These are phyloP conservation scores for Galbula dea DNA, from an alignment of 2,113 vertebrate genomes.

Conservation along the genomic window DNA sequence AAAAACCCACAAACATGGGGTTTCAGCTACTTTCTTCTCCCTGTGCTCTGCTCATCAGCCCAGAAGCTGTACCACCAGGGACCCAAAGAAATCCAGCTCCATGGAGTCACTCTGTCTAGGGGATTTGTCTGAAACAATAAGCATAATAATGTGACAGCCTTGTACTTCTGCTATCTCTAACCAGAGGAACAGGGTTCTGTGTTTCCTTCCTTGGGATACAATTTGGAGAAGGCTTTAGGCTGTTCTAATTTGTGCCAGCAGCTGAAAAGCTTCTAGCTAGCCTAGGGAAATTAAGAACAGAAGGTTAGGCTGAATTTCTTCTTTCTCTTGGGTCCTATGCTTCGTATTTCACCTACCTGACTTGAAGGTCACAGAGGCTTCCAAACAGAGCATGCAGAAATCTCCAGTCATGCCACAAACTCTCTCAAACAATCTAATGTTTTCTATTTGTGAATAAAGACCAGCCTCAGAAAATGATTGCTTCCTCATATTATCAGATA, in stretches of 20 bases:
- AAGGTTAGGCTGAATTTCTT: background rate
- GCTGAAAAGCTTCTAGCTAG: background rate
- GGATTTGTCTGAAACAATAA: background rate
- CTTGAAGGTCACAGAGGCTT: background rate
- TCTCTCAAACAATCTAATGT: background rate
- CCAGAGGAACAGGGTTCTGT: background rate
- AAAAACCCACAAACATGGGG: fast-evolving
- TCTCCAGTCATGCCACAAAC: background rate
- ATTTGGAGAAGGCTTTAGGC: background rate
- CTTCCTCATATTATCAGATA: background rate
- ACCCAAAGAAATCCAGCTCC: background rate
- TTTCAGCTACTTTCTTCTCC: background rate
- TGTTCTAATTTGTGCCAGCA: background rate
- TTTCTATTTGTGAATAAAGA: background rate
- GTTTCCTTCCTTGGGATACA: background rate
- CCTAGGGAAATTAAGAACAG: background rate
- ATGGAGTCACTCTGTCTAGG: background rate
- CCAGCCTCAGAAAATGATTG: background rate
- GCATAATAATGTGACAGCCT: fast-evolving
- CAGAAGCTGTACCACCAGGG: background rate
- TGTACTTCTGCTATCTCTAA: background rate
- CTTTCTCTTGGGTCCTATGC: background rate
- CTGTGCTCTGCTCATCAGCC: background rate
- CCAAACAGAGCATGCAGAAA: background rate
- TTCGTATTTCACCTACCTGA: background rate